Evolutionary conservation across 2,797 vertebrate genomes (phyloP), one percentile per base, ranked within the genome.

Genomic region (Enteromius afrohamiltoni): DNA sequence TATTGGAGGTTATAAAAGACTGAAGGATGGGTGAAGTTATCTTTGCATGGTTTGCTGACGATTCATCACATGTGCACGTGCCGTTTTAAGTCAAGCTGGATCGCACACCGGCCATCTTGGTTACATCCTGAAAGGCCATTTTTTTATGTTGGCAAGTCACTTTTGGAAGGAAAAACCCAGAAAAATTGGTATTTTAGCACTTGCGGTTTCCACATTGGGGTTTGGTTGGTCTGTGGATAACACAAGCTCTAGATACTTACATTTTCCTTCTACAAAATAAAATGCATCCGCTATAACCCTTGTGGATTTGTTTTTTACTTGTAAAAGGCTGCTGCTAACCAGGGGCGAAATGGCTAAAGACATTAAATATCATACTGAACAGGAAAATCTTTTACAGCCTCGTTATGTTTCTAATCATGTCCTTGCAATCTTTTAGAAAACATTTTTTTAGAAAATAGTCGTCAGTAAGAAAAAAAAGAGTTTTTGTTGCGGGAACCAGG

Each of bases 11-110:
- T 82, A 79, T 85, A 69, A 80, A 79, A 80, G 47, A 79, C 55
- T 85, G 77, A 83, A 80, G 58, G 77, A 79, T 83, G 65, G 55
- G 51, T 83, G 77, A 85, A 83, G 80, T 76, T 80, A 87, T 85
- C 82, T 64, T 55, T 75, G 74, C 79, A 79, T 19, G 40, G 42
- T 45, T 82, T 65, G 21, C 58, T 47, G 47, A 68, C 3, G 21
- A 79, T 68, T 71, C 6, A 26, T 47, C 79, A 68, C 67, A 13
- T 58, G 65, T 26, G 79, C 37, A 60, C 10, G 3, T 65, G 42
- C 19, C 60, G 3, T 26, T 74, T 74, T 37, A 37, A 74, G n/a
- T 71, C 29, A 62, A 62, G 26, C 7, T 29, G 3, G 26, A 73
- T 81, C 53, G 64, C 55, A 37, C 19, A 1, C 40, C 10, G 26